Evolutionary conservation across 2,888 invertebrate genomes (phyloP).

Genomic region (Scaptomyza parva): DNA sequence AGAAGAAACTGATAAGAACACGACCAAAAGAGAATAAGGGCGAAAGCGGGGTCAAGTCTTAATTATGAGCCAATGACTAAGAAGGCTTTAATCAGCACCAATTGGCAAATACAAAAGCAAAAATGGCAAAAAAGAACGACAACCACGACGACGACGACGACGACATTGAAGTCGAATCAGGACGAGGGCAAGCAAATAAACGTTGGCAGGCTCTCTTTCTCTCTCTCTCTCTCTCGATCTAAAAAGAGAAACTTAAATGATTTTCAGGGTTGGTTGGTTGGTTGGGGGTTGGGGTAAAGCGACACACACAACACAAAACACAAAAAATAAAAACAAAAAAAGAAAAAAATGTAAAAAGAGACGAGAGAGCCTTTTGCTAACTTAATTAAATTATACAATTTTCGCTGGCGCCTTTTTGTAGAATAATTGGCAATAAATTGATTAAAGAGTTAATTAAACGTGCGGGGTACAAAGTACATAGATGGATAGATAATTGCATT

Average conservation of each 20-base stretch:
- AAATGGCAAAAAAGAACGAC: slow-evolving; percentile 54
- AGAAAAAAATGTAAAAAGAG: not conserved
- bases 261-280: not conserved
- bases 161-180: not conserved
- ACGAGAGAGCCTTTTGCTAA: slow-evolving; percentile 74
- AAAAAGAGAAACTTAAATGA: slow-evolving; percentile 9
- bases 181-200: slow-evolving; percentile 13
- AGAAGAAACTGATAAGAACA: slow-evolving; percentile 58
- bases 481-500: slow-evolving; percentile 72
- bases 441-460: slow-evolving; percentile 78
- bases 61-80: slow-evolving; percentile 71
- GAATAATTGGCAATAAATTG: slow-evolving; percentile 79
- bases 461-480: slow-evolving; percentile 52
- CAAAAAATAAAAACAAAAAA: too few relatives aligned
- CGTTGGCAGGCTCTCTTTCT: slow-evolving; percentile 15
- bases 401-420: slow-evolving; percentile 75
- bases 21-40: slow-evolving; percentile 1
- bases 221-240: too few relatives aligned
- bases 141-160: too few relatives aligned
- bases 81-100: slow-evolving; percentile 74
- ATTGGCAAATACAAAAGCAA: slow-evolving; percentile 75
- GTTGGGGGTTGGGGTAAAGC: slow-evolving; percentile 19
- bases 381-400: slow-evolving; percentile 78
- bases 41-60: slow-evolving; percentile 58
- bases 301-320: slow-evolving; percentile 59